Evolutionary conservation across 2,113 vertebrate species (phyloP).

Genomic region (Grammomys dolichurus): DNA sequence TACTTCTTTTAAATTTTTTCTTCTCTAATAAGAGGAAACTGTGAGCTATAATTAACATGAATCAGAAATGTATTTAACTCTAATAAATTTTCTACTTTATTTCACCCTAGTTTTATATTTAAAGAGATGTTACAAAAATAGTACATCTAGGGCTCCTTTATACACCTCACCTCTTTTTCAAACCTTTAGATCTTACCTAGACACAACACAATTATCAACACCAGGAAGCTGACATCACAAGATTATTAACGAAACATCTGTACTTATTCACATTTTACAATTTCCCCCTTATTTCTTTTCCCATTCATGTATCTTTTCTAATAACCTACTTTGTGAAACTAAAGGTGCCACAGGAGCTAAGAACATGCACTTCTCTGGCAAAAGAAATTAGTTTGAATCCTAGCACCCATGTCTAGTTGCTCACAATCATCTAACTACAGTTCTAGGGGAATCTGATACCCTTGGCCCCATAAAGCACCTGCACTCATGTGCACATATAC

Average conservation of each 20-base stretch:
- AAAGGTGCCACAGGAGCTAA: background rate
- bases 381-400: background rate
- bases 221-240: background rate
- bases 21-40: background rate
- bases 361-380: background rate
- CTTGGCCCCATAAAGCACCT: no score
- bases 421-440: background rate
- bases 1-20: conserved; percentile 32
- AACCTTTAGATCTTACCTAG: conserved; percentile 16
- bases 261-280: background rate
- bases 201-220: conserved; percentile 20
- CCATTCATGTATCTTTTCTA: conserved; percentile 30
- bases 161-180: background rate
- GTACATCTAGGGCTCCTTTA: background rate
- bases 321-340: background rate
- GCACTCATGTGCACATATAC: background rate
- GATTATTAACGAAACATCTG: background rate
- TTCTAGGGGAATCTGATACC: background rate
- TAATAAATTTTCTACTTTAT: background rate
- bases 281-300: background rate
- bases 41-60: conserved; percentile 18
- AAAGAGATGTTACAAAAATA: conserved; percentile 12
- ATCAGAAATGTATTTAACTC: conserved; percentile 42
- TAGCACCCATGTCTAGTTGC: no score
- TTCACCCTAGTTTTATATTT: conserved; percentile 55